Evolutionary conservation across 1,140 invertebrate genomes (phyloP).

Genomic region (Thalassaphorura encarpata): DNA sequence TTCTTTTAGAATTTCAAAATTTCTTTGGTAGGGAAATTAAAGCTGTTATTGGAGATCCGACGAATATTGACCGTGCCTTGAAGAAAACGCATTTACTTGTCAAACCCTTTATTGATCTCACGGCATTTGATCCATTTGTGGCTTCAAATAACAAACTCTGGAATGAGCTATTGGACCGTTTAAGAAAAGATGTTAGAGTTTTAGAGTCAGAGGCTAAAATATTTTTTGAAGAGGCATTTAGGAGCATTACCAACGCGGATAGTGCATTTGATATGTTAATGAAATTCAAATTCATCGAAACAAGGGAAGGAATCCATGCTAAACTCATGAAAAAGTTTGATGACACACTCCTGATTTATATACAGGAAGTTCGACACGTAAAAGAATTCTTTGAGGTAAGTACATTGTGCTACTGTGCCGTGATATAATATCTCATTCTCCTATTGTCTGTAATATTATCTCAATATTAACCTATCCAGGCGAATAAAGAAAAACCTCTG

Average conservation of each 20-base stretch:
- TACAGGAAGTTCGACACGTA: constrained; percentile 59
- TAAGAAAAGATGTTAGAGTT: constrained; percentile 57
- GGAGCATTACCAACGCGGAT: neutral
- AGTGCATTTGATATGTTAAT: constrained; percentile 42
- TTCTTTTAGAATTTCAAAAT: constrained; percentile 74
- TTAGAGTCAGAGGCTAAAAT: constrained; percentile 70
- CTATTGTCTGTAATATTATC: neutral
- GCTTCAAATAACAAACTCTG: constrained; percentile 66
- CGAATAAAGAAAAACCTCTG: constrained; percentile 58
- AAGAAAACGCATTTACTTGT: constrained; percentile 60
- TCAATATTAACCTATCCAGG: constrained; percentile 46
- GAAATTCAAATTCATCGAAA: constrained; percentile 68
- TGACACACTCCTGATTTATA: constrained; percentile 70
- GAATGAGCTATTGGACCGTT: constrained; percentile 64
- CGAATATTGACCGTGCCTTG: constrained; percentile 68
- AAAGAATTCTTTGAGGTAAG: constrained; percentile 55
- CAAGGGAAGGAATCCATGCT: constrained; percentile 55
- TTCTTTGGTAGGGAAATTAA: constrained; percentile 78
- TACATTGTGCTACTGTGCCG: constrained; percentile 28
- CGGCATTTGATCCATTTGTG: constrained; percentile 71
- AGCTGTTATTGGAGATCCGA: constrained; percentile 70
- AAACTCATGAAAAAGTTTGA: constrained; percentile 71
- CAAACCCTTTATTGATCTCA: constrained; percentile 58
- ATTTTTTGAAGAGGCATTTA: constrained; percentile 82
- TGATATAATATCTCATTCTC: neutral